Conservation (phyloP, 2,797 vertebrate species). For the Austrolebias charrua region DNA sequence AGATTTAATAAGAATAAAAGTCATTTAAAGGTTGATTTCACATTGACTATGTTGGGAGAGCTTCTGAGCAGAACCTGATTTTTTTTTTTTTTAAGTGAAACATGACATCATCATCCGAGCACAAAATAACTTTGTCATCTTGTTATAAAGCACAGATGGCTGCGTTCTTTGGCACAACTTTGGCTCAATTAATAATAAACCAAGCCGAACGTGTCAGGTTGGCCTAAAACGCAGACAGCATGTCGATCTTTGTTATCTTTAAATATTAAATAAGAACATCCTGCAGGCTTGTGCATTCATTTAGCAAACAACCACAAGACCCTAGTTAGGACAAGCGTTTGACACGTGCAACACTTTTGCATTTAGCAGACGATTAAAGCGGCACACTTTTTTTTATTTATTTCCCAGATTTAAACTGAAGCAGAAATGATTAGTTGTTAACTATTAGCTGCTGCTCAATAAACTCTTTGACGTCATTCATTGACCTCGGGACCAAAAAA, state of each 20-base stretch:
- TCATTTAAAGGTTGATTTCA: neutral
- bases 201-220: neutral
- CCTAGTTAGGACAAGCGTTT: too few relatives aligned
- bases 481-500: neutral
- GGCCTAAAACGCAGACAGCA: neutral
- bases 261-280: conserved; percentile 1
- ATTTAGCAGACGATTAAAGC: too few relatives aligned
- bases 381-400: neutral
- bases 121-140: too few relatives aligned
- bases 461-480: conserved; percentile 1
- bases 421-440: conserved; percentile 1
- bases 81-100: too few relatives aligned
- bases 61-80: too few relatives aligned
- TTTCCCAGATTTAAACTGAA: conserved; percentile 7
- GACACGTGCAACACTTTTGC: neutral
- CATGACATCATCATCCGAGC: too few relatives aligned
- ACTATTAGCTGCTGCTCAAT: neutral
- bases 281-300: too few relatives aligned
- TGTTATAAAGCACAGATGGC: neutral
- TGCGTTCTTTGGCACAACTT: neutral
- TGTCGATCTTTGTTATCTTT: too few relatives aligned
- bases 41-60: neutral
- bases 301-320: neutral
- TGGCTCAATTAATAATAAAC: neutral
- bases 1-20: too few relatives aligned